These are phyloP conservation scores for Montipora efflorescens DNA, from an alignment of 64 coral and sea anemone species.

Conservation along the genomic window DNA sequence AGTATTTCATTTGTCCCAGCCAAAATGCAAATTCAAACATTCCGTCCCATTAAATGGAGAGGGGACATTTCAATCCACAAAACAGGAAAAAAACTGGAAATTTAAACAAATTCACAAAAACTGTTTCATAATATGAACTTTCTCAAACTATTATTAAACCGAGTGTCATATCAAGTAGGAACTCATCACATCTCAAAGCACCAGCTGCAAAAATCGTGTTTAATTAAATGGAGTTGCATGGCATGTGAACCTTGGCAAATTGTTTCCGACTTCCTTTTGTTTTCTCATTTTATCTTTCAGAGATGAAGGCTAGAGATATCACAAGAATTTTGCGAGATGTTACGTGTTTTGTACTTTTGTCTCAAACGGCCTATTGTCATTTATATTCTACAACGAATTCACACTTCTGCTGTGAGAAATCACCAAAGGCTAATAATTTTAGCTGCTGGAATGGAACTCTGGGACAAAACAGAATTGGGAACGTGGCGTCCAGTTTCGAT, in stretches of 20 bases:
- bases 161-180: no score
- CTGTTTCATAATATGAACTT: no score
- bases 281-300: conserved; percentile 23
- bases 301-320: background rate
- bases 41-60: no score
- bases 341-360: background rate
- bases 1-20: no score
- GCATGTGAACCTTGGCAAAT: conserved; percentile 20
- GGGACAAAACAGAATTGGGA: background rate
- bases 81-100: no score
- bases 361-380: background rate
- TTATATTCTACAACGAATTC: background rate
- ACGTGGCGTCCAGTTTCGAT: background rate
- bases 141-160: no score
- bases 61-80: no score
- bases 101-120: no score
- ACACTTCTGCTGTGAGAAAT: conserved; percentile 18
- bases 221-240: background rate
- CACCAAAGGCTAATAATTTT: conserved; percentile 4
- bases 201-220: background rate
- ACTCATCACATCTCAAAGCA: no score
- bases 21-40: no score
- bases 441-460: conserved; percentile 40
- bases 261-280: background rate
- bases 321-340: background rate